Conservation (phyloP, 2,113 vertebrate genomes). For the Artemisiospiza belli region DNA sequence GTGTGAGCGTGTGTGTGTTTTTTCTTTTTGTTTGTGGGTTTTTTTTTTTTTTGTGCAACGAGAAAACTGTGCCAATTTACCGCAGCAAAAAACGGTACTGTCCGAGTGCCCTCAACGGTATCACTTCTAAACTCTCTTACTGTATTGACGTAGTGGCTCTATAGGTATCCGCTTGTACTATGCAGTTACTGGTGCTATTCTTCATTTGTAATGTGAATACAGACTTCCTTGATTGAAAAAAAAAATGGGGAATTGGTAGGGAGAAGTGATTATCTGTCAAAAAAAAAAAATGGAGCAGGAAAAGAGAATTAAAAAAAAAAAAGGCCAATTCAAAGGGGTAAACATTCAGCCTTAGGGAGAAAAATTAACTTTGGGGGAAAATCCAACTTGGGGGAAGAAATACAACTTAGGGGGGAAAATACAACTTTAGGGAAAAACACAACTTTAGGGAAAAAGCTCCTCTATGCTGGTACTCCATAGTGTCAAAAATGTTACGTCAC, state of each 20-base stretch:
- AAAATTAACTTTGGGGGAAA: not conserved
- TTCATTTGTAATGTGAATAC: conserved; percentile 93
- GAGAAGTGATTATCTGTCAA: conserved; percentile 72
- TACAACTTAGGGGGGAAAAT: not conserved
- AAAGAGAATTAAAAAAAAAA: not conserved
- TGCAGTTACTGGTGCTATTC: conserved; percentile 94
- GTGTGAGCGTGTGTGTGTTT: not conserved
- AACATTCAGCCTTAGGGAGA: not conserved
- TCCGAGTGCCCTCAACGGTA: conserved; percentile 58
- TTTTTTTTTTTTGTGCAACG: not conserved
- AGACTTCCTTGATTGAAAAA: conserved; percentile 76
- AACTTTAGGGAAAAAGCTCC: not conserved
- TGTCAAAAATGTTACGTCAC: conserved; percentile 38
- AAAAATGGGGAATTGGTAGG: conserved; percentile 77
- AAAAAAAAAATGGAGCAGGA: not conserved
- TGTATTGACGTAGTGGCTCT: conserved; percentile 80
- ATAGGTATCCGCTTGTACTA: conserved; percentile 82
- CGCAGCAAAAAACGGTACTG: conserved; percentile 65
- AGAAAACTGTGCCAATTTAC: conserved; percentile 73
- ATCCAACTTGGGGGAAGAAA: not conserved
- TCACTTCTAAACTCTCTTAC: conserved; percentile 79
- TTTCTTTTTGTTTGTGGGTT: not conserved
- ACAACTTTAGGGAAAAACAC: not conserved
- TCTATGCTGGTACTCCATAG: conserved; percentile 79
- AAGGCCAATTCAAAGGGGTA: not conserved